Conservation (phyloP, 1,140 invertebrate species). For the Anthonomus grandis region DNA sequence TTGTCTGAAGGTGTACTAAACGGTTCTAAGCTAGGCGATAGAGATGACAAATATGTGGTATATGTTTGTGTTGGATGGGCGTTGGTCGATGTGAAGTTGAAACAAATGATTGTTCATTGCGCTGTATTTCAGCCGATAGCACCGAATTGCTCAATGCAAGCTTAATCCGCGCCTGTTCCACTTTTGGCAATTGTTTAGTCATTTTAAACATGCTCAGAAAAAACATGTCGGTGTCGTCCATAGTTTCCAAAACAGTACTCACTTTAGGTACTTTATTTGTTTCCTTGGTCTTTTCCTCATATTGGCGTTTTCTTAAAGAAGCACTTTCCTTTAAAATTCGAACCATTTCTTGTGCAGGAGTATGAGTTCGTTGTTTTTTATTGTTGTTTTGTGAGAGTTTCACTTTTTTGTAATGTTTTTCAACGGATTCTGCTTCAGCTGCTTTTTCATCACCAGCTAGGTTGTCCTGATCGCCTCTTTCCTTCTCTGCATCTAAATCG, state of each 20-base stretch:
- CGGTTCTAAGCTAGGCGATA: too few species aligned
- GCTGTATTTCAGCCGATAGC: neutral
- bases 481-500: neutral
- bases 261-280: conserved; percentile 1
- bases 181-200: conserved; percentile 1
- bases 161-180: neutral
- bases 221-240: conserved; percentile 2
- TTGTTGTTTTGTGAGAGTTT: conserved; percentile 1
- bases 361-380: conserved; percentile 1
- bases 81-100: neutral
- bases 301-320: conserved; percentile 5
- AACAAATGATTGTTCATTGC: conserved; percentile 5
- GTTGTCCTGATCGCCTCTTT: neutral
- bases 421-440: neutral
- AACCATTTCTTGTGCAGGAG: neutral
- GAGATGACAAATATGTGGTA: neutral
- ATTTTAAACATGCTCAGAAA: neutral
- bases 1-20: too few species aligned
- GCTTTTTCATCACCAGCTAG: neutral
- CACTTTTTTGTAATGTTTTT: neutral
- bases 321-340: conserved; percentile 1
- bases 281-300: conserved; percentile 1
- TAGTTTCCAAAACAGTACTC: conserved; percentile 1
- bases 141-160: neutral
- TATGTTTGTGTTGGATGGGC: neutral